Conservation (phyloP, 1,140 invertebrate species). For the Euwallacea similis region DNA sequence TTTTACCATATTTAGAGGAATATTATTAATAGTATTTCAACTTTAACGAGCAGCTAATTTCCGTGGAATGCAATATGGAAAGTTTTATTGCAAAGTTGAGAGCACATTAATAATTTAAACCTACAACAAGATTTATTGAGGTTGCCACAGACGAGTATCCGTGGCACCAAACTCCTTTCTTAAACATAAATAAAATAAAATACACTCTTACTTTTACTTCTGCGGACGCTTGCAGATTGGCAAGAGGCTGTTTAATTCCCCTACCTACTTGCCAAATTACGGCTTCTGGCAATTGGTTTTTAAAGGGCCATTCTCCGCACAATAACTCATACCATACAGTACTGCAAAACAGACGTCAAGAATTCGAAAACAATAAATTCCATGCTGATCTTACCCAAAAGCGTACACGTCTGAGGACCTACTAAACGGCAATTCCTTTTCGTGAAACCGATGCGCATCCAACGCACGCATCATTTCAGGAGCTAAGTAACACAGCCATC, state of each 20-base stretch:
- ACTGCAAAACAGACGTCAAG: constrained; percentile 59
- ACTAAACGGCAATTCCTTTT: constrained; percentile 88
- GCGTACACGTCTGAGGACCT: constrained; percentile 93
- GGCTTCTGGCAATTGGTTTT: constrained; percentile 87
- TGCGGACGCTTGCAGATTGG: constrained; percentile 89
- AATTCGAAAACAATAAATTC: background rate
- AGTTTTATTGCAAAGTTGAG: too few species aligned
- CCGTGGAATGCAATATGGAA: too few species aligned
- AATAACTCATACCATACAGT: constrained; percentile 99
- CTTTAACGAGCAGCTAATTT: too few species aligned
- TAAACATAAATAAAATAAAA: background rate
- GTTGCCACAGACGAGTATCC: too few species aligned
- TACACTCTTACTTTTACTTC: constrained; percentile 85
- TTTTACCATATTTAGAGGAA: too few species aligned
- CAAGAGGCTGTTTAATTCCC: constrained; percentile 93
- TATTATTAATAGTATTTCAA: too few species aligned
- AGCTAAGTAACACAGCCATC: constrained; percentile 97
- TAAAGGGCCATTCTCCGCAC: constrained; percentile 95
- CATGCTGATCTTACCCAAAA: constrained; percentile 75
- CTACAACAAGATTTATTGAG: too few species aligned
- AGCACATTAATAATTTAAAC: too few species aligned
- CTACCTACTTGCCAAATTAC: constrained; percentile 98
- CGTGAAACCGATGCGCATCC: constrained; percentile 70
- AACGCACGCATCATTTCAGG: constrained; percentile 90
- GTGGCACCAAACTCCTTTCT: too few species aligned